Evolutionary conservation across 2,113 vertebrate genomes (phyloP).

Genomic region (Acinonyx jubatus): DNA sequence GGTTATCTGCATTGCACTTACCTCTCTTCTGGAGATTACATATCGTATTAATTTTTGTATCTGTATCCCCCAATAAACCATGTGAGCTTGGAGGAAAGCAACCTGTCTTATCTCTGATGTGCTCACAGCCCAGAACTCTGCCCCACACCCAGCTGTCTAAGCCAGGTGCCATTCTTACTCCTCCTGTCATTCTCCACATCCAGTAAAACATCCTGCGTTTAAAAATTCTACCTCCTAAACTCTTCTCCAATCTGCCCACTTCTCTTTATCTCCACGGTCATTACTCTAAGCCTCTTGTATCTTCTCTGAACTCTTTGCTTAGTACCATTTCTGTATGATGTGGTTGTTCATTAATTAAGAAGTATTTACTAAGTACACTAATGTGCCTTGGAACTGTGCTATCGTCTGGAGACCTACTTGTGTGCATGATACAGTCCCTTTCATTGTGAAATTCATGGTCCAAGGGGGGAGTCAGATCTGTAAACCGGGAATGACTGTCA

Average conservation of each 20-base stretch:
- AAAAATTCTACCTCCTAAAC: background rate
- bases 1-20: background rate
- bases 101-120: background rate
- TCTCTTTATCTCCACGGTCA: background rate
- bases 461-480: background rate
- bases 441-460: conserved; percentile 4
- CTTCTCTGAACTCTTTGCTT: conserved; percentile 1
- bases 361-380: background rate
- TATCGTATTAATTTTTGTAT: background rate
- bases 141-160: background rate
- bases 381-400: background rate
- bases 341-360: conserved; percentile 7
- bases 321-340: background rate
- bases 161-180: background rate
- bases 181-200: background rate
- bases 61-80: background rate
- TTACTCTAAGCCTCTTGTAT: background rate
- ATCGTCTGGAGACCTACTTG: background rate
- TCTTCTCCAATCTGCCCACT: background rate
- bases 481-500: background rate
- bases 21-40: background rate
- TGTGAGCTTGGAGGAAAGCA: background rate
- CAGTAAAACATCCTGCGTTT: background rate
- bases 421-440: background rate
- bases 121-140: background rate